Evolutionary conservation across 2,888 invertebrate genomes (phyloP), one percentile per base, ranked within the genome.

Genomic region (Dorcus parallelipipedus): DNA sequence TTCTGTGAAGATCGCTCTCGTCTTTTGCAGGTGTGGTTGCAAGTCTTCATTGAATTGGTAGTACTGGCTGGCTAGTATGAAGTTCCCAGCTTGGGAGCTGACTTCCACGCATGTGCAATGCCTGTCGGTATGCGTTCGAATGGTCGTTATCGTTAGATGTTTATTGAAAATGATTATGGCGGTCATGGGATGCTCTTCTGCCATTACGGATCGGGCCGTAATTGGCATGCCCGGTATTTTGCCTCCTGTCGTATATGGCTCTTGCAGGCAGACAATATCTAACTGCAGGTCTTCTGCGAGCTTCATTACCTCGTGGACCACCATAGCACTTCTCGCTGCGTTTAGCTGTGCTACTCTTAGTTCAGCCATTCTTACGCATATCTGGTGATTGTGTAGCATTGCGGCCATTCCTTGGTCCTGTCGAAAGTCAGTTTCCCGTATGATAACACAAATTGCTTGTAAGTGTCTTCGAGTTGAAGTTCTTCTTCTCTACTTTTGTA

Each of bases 241-340:
- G 10, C 17, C 52, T 1, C 9, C 4, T 40, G 2, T 38, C 0
- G 9, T 50, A 3, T 50, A 54, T 0, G 58, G 54, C 39, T 58
- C 58, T 17, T 58, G 54, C 7, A 58, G 2, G 38, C 50, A 38
- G 1, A 58, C 7, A 3, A 58, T 38, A 20, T 58, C 58, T 2
- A 50, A 40, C 2, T 20, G 6, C 10, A 50, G 6, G 4, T 54
- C 47, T 9, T 50, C 45, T 2, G 54, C 50, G 1, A 58, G 9
- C 9, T 38, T 49, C 3, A 17, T 3, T 2, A 58, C 9, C 17
- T 58, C 58, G 3, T 14, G 9, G 0, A 41, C 54, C 3, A 9
- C 54, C 26, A 26, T 26, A 4, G 26, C 26, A 26, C 26, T 26
- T 26, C 14, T 14, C 14, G 26, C 26, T 17, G 20, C 52, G 14